phyloP scores from a whole-genome alignment of 2,888 invertebrate species.

The Apotomis capreana region DNA sequence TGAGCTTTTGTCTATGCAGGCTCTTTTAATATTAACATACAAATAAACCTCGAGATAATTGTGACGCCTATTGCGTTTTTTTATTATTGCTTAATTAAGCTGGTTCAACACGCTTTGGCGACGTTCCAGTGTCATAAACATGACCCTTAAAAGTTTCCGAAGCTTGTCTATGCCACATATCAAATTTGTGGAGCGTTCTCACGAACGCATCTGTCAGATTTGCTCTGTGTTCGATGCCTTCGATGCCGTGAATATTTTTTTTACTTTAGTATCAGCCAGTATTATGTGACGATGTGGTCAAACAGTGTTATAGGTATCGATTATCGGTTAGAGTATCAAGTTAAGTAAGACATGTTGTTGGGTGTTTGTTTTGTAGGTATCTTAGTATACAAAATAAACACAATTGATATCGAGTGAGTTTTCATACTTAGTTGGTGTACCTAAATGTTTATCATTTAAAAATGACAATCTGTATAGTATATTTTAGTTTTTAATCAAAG shows the following conservation, averaged over 20 bases:
- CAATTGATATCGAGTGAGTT: too few relatives aligned
- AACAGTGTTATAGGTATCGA: conserved; percentile 40
- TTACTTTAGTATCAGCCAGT: conserved; percentile 44
- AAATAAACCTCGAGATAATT: background rate
- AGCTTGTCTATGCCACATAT: conserved; percentile 21
- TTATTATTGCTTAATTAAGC: background rate
- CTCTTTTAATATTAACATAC: background rate
- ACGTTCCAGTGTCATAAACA: conserved; percentile 23
- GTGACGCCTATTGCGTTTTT: background rate
- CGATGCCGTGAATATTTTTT: conserved; percentile 60
- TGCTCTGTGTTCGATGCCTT: conserved; percentile 59
- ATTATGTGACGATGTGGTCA: conserved; percentile 40
- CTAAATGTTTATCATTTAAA: background rate
- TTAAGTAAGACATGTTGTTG: conserved; percentile 18
- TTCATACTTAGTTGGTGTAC: too few relatives aligned
- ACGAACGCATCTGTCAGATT: conserved; percentile 72
- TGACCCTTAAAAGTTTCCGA: conserved; percentile 23
- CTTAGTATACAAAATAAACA: background rate
- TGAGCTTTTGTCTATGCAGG: background rate
- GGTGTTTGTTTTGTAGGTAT: conserved; percentile 15
- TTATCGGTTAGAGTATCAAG: conserved; percentile 34
- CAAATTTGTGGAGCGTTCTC: conserved; percentile 50
- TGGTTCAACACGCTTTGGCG: background rate
- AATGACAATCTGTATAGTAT: background rate
- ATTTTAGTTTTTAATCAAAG: background rate